These are phyloP conservation scores for Orussus abietinus DNA, from an alignment of 1,140 invertebrate genomes.

Conservation along the genomic window DNA sequence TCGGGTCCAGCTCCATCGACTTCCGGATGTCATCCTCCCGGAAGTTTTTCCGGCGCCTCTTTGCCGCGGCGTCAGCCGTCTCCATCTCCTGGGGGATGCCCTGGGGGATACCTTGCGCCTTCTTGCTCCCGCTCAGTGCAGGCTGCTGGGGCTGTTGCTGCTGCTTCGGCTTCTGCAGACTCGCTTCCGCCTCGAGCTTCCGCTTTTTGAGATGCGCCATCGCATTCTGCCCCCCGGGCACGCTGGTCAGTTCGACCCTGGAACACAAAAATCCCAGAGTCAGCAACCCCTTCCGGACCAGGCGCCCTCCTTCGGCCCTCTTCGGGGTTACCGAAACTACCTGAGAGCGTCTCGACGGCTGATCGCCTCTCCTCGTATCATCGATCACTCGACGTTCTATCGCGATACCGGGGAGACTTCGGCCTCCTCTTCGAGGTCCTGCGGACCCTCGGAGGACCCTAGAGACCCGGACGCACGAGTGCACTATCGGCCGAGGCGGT, in stretches of 20 bases:
- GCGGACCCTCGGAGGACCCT: too few relatives aligned
- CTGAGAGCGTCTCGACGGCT: too few relatives aligned
- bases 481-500: too few relatives aligned
- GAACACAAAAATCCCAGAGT: conserved; percentile 55
- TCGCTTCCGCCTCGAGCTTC: conserved; percentile 53
- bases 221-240: conserved; percentile 54
- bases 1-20: conserved; percentile 35
- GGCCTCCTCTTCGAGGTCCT: too few relatives aligned
- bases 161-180: conserved; percentile 43
- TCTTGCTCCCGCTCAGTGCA: conserved; percentile 30
- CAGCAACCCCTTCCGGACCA: neutral
- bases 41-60: conserved; percentile 53
- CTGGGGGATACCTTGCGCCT: conserved; percentile 26
- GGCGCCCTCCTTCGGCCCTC: neutral
- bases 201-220: conserved; percentile 59
- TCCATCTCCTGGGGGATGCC: conserved; percentile 49
- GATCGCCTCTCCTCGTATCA: too few relatives aligned
- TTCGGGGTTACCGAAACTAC: too few relatives aligned
- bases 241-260: conserved; percentile 55
- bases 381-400: too few relatives aligned
- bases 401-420: too few relatives aligned
- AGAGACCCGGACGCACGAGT: too few relatives aligned
- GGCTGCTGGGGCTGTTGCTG: conserved; percentile 25
- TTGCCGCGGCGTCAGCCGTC: conserved; percentile 37
- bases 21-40: conserved; percentile 49